Base-by-base conservation (phyloP, 2,113 vertebrate species). In the Pseudolaguvia tuberculata region DNA sequence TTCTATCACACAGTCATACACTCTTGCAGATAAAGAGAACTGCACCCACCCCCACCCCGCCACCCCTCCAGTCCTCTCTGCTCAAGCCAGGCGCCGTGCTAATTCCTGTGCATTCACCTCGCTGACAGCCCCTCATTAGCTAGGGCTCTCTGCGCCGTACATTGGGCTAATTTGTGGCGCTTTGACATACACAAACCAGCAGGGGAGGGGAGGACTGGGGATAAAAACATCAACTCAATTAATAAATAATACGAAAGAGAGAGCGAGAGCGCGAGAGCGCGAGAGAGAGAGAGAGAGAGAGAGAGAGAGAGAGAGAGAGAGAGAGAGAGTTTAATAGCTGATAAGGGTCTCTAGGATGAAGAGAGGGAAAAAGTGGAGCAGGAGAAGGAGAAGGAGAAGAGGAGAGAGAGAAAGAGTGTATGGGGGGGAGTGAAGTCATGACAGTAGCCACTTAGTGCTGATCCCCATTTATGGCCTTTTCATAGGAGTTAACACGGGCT, bases 101-200 rank as follows among this genome's bases (percentile, higher is more conserved):
- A 79, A 82, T 79, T 79, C 78, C 51, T 61, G 53, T 52, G 71
- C 72, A 80, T 78, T 81, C 77, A 81, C 70, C 81, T 76, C 76
- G 27, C 78, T 72, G 76, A 76, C 79, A 75, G 70, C 50, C 78
- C 72, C 79, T 83, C 79, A 84, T 84, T 84, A 84, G 76, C 75
- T 70, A 72, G 61, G 56, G 78, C 73, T 79, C 72, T 76, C 69
- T 74, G 79, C 62, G 73, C 83, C 78, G 73, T 81, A 81, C 79
- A 80, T 77, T 66, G 83, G 75, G 69, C 78, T 76, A 83, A 81
- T 83, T 78, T 81, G 78, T 82, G 73, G 78, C 48, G 78, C 80
- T 84, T 81, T 83, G 78, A 83, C 83, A 80, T 83, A 83, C 73
- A 83, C 80, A 82, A 80, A 80, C 78, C 77, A 78, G 77, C 70